Base-by-base conservation (phyloP, 2,113 vertebrate genomes). In the Anarhynchus alexandrinus region DNA sequence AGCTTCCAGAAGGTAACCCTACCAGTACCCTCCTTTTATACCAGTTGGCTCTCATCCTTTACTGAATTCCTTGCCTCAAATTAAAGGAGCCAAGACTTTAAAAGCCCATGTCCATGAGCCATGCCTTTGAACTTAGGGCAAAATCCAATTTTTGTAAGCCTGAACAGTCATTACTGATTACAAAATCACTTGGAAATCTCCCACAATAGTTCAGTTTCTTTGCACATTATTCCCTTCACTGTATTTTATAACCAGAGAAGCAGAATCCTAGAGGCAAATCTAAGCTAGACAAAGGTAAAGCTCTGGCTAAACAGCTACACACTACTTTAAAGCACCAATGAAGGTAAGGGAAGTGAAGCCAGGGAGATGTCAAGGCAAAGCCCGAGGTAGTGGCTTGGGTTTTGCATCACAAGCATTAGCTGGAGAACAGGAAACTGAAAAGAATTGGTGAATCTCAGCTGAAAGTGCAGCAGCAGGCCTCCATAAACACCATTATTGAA, bases 101-200 rank as follows among this genome's bases (percentile, higher is more conserved):
- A 45, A 27, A 70, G 40, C 25, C 62, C 27, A n/a, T 12, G 36
- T 4, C 38, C 42, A 47, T 9, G 8, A 51, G 47, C 20, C 10
- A 13, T 47, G 62, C 47, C 66, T 86, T 77, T 86, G 92, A 82
- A 77, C 90, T 13, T 0, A 66, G 93, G 94, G 70, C 94, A 96
- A 94, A 96, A 94, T 92, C 55, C 91, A 71, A 2, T 18, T 57
- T 65, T 51, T 82, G 29, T 45, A 42, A 36, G 26, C 16, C 43
- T 38, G 47, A 71, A 64, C 66, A 12, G 54, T 77, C 57, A 69
- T 36, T 85, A 87, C 87, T 76, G 70, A 91, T 95, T 89, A 93
- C 84, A 89, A 57, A 91, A 79, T 19, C 32, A 57, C 85, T 7
- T n/a, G 29, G 74, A 84, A 77, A 51, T 38, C 47, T 80, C n/a